Base-by-base conservation (phyloP, 2,888 invertebrate genomes). In the Dichetophora obliterata region DNA sequence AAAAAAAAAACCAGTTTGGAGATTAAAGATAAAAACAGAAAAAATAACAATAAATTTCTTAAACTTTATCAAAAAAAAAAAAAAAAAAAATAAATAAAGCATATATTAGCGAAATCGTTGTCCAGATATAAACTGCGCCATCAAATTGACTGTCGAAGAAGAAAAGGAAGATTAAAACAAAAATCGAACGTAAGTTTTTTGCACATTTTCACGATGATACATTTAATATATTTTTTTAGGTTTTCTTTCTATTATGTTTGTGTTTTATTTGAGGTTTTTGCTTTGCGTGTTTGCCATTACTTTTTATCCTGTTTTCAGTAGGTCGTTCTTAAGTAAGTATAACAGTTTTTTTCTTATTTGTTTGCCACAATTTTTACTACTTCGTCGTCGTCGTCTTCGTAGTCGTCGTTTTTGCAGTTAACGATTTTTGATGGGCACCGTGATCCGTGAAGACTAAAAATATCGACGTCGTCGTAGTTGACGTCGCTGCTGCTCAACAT, bases 381-480 rank as follows among this genome's bases (percentile, higher is more conserved):
- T 34, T 37, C 37, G 19, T 37, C 50, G 11, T 68, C 68, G 14
- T 66, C 43, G 1, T 57, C 11, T n/a, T 31, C 31, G n/a, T 27
- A n/a, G 70, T 43, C 37, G 65, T 57, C 65, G 76, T 50, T 71
- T 72, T 82, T 77, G 82, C 82, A 82, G 82, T 81, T 82, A 82
- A 83, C 83, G 84, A 84, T 85, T 86, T 86, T 82, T 86, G 86
- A 86, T 84, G 85, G 82, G 82, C 80, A 83, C 82, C 82, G 81
- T 86, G 85, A 86, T 86, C 84, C 84, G 83, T 85, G 81, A 86
- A 84, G 84, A 82, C 82, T 82, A 81, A 48, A 68, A 54, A 22
- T 57, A 50, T 63, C 31, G 50, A 22, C 65, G 59, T 63, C 31
- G 50, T 57, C 14, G 52, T 31, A 78, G 78, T 52, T 48, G 3